Conservation (phyloP, 1,140 invertebrate species). For the Metopolophium dirhodum region DNA sequence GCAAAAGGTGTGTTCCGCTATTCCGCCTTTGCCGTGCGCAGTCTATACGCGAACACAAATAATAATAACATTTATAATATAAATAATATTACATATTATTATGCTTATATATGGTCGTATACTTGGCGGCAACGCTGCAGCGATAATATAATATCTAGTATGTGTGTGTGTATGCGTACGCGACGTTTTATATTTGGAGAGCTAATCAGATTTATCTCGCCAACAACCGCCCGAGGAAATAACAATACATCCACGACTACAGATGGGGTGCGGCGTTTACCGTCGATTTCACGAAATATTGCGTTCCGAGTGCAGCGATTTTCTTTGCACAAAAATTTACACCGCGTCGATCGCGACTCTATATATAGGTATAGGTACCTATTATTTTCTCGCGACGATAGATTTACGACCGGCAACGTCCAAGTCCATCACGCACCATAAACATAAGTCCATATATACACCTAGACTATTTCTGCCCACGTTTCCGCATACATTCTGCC, state of each 20-base stretch:
- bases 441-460: background rate
- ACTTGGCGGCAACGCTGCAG: background rate
- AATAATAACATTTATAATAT: background rate
- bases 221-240: slow-evolving; percentile 11
- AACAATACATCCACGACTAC: background rate
- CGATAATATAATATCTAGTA: background rate
- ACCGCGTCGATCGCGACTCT: background rate
- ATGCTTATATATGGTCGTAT: background rate
- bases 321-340: background rate
- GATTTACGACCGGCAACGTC: background rate
- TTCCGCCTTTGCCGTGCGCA: background rate
- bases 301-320: background rate
- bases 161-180: background rate
- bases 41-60: background rate
- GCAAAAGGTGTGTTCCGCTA: background rate
- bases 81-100: background rate
- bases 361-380: background rate
- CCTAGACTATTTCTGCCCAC: background rate
- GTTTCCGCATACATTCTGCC: background rate
- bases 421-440: background rate
- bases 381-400: background rate
- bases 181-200: slow-evolving; percentile 24
- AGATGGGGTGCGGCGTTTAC: background rate
- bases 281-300: background rate
- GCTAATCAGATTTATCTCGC: slow-evolving; percentile 30